Evolutionary conservation across 2,113 vertebrate genomes (phyloP), one percentile per base, ranked within the genome.

Genomic region (Fregata magnificens): DNA sequence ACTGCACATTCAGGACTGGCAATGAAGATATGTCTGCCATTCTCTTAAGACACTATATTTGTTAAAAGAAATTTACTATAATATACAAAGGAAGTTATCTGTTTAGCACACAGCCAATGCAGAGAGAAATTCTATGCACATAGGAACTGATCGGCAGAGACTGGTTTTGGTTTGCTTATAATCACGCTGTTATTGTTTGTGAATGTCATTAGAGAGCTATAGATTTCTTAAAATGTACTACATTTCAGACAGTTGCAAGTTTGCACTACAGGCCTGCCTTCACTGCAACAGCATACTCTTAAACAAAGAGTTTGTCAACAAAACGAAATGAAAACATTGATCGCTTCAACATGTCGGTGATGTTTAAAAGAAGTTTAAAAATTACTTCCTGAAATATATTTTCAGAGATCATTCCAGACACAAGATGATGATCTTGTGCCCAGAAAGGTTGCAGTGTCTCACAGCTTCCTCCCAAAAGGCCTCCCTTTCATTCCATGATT

Each of bases 101-200:
- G 44, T 36, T 85, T 25, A 74, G 50, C 32, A 74, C 14, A 31
- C 3, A 14, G 50, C 10, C 47, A 83, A 13, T 0, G 8, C 59
- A 78, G 38, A 66, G 53, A 74, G 50, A 62, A 84, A 74, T 52
- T 22, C 66, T 45, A 49, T 47, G 44, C 47, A 22, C 4, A 4
- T 0, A 50, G 2, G 2, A 86, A 62, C 7, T 12, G n/a, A 17
- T 0, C 0, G 1, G 36, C 40, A 90, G 44, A 69, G 44, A 16
- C 31, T 53, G 50, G 26, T 10, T 61, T 82, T 88, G 17, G 20
- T 77, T 86, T 77, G 36, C 29, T 81, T 36, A 62, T 19, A 62
- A 40, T 26, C 34, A 34, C 17, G 32, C 58, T 71, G 22, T 2
- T 59, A 36, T 47, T 74, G 50, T 69, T 90, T 52, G n/a, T 55